A percentile compares a stretch with the other conserved stretches of the same genome.
Conservation (phyloP, 2,888 invertebrate genomes). For the Meandrusa payeni region DNA sequence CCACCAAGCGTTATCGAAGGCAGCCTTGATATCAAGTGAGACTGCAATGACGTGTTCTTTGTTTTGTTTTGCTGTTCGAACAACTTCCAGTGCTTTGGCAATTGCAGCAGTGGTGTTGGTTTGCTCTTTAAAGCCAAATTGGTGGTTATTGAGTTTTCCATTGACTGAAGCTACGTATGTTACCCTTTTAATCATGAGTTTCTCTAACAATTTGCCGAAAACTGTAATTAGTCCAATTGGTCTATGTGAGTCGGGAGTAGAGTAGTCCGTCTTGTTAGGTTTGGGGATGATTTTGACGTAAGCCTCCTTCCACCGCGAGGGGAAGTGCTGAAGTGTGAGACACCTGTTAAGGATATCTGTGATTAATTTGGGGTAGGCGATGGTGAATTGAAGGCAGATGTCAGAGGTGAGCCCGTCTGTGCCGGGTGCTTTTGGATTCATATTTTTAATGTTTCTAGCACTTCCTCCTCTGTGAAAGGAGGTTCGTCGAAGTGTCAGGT, state of each 20-base stretch:
- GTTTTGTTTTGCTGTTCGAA: not conserved
- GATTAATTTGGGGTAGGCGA: not conserved
- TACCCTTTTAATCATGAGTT: not conserved
- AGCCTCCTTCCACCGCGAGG: too few species aligned
- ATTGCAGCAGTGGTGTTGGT: slow-evolving; percentile 13
- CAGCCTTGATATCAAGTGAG: slow-evolving; percentile 24
- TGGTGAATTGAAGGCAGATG: slow-evolving; percentile 8
- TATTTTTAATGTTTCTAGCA: not conserved
- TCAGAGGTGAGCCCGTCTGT: slow-evolving; percentile 17
- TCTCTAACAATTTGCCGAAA: slow-evolving; percentile 31
- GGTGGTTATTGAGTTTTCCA: too few species aligned
- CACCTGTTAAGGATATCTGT: not conserved
- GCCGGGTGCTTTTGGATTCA: slow-evolving; percentile 17
- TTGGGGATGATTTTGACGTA: slow-evolving; percentile 26
- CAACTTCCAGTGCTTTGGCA: slow-evolving; percentile 1
- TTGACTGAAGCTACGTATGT: too few species aligned
- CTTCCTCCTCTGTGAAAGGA: not conserved
- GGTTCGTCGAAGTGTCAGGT: not conserved
- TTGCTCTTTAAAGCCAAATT: slow-evolving; percentile 30
- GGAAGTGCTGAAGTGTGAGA: not conserved
- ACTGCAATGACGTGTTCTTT: slow-evolving; percentile 17
- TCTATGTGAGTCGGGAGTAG: slow-evolving; percentile 24
- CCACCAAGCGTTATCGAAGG: slow-evolving; percentile 23
- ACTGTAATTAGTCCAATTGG: slow-evolving; percentile 27
- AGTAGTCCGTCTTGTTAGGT: slow-evolving; percentile 22